Evolutionary conservation across 1,140 invertebrate species (phyloP), one percentile per base, ranked within the genome.

Genomic region (Plodia interpunctella): DNA sequence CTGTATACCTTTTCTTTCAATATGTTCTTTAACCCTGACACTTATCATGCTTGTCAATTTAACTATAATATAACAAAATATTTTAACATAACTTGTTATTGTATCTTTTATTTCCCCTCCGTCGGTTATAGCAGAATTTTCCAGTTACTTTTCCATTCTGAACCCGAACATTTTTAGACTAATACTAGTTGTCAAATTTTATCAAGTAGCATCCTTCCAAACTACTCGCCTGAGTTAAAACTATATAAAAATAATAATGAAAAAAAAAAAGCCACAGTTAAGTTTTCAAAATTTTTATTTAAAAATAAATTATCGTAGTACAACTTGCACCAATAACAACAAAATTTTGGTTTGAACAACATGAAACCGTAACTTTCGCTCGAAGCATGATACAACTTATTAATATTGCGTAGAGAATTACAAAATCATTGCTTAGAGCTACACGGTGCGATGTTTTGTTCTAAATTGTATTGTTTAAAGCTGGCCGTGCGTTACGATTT

Each of bases 241-340:
- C n/a, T n/a, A n/a, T n/a, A n/a, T n/a, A n/a, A n/a, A 38, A 11
- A 13, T 8, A 9, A 44, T 2, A 5, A 4, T 15, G 9, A 44
- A 44, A n/a, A 17, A 44, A 44, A 15, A 44, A 15, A 38, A 38
- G 11, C 11, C 35, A 15, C 11, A 44, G 5, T n/a, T 1, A 15
- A 5, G 2, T 71, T 78, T 76, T 72, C 55, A 52, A 70, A 71
- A 71, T 63, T 86, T 88, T 89, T 87, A 87, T 87, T 89, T 85
- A 89, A 89, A 89, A 89, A 89, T 89, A 89, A 89, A 89, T 89
- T 87, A 89, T 87, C 70, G 72, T 79, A 84, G 83, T 88, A 87
- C 83, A 87, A 87, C 76, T 87, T 85, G 84, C 84, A 89, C 83
- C 84, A 81, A 85, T 89, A 89, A 89, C 84, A 89, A 89, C 87